phyloP scores from a whole-genome alignment of 2,888 invertebrate species.

The Pinctada fucata region DNA sequence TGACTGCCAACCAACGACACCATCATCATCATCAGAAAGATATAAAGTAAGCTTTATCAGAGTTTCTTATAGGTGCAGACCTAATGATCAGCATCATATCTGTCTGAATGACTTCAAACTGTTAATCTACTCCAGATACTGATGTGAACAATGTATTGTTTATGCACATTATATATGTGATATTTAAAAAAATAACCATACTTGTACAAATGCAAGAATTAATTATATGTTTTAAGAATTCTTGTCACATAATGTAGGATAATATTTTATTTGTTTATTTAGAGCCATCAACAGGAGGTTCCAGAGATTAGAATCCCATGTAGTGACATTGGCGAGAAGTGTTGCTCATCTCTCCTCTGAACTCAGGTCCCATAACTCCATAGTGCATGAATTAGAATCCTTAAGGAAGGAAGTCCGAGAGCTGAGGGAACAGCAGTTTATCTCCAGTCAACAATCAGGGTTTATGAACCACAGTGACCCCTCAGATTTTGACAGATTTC shows the following conservation, averaged over 20 bases:
- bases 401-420: slow-evolving; percentile 89
- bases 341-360: slow-evolving; percentile 94
- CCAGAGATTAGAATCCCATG: slow-evolving; percentile 92
- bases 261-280: slow-evolving; percentile 6
- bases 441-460: slow-evolving; percentile 33
- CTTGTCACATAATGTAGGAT: too few relatives aligned
- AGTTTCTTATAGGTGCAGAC: background rate
- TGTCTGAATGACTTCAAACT: background rate
- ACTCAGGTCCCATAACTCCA: slow-evolving; percentile 91
- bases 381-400: slow-evolving; percentile 92
- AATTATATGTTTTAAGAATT: background rate
- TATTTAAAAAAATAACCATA: too few relatives aligned
- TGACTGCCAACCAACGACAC: slow-evolving; percentile 40
- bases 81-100: background rate
- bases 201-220: background rate
- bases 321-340: slow-evolving; percentile 91
- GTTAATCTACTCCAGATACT: background rate
- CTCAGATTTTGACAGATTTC: slow-evolving; percentile 71
- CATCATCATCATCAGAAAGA: slow-evolving; percentile 51
- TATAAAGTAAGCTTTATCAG: slow-evolving; percentile 36
- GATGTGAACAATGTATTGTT: too few relatives aligned
- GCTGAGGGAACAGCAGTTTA: slow-evolving; percentile 74
- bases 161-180: too few relatives aligned
- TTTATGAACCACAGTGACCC: slow-evolving; percentile 39
- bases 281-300: slow-evolving; percentile 91